Base-by-base conservation (phyloP, 2,113 vertebrate genomes). In the Machaerirhynchus nigripectus region DNA sequence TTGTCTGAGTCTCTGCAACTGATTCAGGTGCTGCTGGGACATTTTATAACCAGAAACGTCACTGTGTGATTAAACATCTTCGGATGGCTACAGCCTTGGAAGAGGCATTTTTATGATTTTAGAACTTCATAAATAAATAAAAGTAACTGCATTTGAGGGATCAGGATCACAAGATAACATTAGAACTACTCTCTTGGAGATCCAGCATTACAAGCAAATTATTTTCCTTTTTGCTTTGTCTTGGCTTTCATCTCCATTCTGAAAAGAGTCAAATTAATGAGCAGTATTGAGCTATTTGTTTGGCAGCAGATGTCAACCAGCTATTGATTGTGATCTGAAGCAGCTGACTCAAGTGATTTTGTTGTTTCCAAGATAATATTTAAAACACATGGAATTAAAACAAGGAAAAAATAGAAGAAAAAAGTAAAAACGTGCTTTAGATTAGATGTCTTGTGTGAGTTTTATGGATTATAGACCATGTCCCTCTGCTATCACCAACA, bases 231-330 rank as follows among this genome's bases (percentile, higher is more conserved):
- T 88, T 85, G 40, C 44, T 87, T 95, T 94, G 75, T 84, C 70
- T 94, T 90, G 50, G 64, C 90, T 95, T 93, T 83, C 47, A 83
- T 94, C 85, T 93, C 60, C 40, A 16, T 68, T 95, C 85, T 86
- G 83, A 70, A 33, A 80, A 91, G 42, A 94, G 76, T 77, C 71
- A 92, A 95, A 94, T 87, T 95, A 95, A 91, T 95, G 93, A 92
- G 85, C 79, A 69, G 44, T 86, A 80, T 71, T 86, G 88, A 94
- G 74, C 69, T 92, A 56, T 96, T 95, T 92, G 84, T 92, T 95
- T 89, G 86, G 87, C 91, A 89, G 93, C 91, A 96, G 89, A 94
- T 95, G 94, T 92, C 94, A 94, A 49, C 89, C 73, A 87, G 85
- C 92, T 91, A 96, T 95, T 93, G 96, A 93, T 91, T 96, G 59